Base-by-base conservation (phyloP, 2,797 vertebrate species). In the Manis pentadactyla region DNA sequence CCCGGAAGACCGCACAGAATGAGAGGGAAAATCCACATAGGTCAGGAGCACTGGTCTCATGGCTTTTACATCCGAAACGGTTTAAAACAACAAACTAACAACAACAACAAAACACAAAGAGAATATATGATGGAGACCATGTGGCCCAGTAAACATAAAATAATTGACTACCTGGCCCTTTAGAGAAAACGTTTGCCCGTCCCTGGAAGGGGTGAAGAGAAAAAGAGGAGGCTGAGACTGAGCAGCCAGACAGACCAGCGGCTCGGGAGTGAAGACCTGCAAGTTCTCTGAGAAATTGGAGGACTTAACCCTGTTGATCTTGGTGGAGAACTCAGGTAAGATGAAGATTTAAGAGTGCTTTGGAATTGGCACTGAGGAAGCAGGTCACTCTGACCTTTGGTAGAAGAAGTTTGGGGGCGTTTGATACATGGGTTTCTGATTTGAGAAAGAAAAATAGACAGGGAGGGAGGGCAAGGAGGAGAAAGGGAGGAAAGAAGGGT, bases 351-450 rank as follows among this genome's bases (percentile, higher is more conserved):
- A 84, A 73, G 78, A 74, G 25, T 29, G 46, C 5, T 79, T 74
- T 84, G 84, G 71, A 78, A 75, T 2, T 4, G 13, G 53, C 49
- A 23, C 0, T 71, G 55, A 94, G 68, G 64, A 95, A 92, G 63
- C 29, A 88, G 92, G 83, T 91, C 89, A 96, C 74, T 14, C 57
- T 69, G 92, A 94, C 89, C 90, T 84, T 59, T 53, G 77, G n/a
- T 66, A 57, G 73, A 91, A 46, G 17, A n/a, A 87, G 25, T 79
- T 92, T 14, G 53, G 12, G 63, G 39, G 55, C 61, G 25, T 29
- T 51, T 64, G 53, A 37, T 63, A 55, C n/a, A 81, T 37, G 81
- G 71, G n/a, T 14, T 94, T 88, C 77, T 84, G 66, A 90, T 42
- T 92, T 53, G 57, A 13, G 14, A 37, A 87, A 63, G 61, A 9